Base-by-base conservation (phyloP, 2,797 vertebrate species). In the Cirrhinus molitorella region DNA sequence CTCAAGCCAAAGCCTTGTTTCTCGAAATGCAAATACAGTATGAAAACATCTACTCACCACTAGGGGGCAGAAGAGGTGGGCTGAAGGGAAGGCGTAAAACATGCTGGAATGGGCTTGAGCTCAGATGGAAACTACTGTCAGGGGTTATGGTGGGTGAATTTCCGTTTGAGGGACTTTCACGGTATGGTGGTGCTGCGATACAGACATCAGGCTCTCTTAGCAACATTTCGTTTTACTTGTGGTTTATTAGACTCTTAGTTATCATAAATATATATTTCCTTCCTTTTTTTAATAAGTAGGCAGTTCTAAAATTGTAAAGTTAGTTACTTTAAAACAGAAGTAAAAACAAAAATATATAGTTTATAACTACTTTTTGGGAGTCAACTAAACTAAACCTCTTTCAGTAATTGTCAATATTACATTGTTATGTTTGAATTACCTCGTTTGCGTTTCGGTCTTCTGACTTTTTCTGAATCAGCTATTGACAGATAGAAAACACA, bases 21-120 rank as follows among this genome's bases (percentile, higher is more conserved):
- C 6, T 66, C 40, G 17, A 63, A 65, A 21, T 19, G 47, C 13
- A 37, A n/a, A 4, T 51, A 14, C 53, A 45, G 21, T 19, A 45
- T 12, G 11, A 4, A 78, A 9, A n/a, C 11, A 61, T 3, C 25
- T 16, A 28, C 75, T 82, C 59, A 85, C 84, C 84, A 75, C 49
- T 55, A 87, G 86, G 45, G 43, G 81, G 59, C 57, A 85, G 77
- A 59, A 86, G 40, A 70, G 80, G 25, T 1, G 84, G 43, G 12
- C 65, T 75, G 34, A 85, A 17, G 28, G 86, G 66, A 28, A 87
- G 0, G 2, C 45, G 80, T 0, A 88, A 3, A 1, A 88, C 16
- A 51, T 53, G 53, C 21, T 67, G 85, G 1, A 71, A 23, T 1
- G 53, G 5, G 9, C 5, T 74, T 28, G 73, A 16, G 12, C 47